Percentiles rank a stretch among this genome's conserved stretches.
phyloP scores from a whole-genome alignment of 1,140 invertebrate species.

The Calliopsis andreniformis region DNA sequence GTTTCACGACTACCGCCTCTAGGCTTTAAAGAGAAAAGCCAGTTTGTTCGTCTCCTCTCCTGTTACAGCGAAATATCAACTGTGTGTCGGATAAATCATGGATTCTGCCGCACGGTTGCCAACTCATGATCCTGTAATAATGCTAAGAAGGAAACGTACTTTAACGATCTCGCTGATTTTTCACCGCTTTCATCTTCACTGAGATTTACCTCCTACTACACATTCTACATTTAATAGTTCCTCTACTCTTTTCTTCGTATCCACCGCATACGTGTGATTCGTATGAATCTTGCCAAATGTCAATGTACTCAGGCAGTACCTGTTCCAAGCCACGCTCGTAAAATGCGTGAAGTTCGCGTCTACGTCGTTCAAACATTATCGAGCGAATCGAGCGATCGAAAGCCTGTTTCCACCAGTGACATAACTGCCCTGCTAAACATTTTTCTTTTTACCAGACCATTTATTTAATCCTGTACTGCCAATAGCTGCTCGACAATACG shows the following conservation, averaged over 20 bases:
- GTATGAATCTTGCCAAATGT: neutral
- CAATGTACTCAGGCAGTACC: neutral
- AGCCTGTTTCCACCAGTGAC: neutral
- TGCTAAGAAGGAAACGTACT: neutral
- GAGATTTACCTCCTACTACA: too few relatives aligned
- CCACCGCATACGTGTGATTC: too few relatives aligned
- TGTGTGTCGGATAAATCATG: neutral
- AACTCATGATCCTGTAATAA: neutral
- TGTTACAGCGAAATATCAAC: neutral
- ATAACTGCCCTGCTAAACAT: neutral
- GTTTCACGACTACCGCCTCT: conserved; percentile 48
- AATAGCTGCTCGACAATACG: neutral
- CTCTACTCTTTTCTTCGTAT: too few relatives aligned
- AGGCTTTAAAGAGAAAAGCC: conserved; percentile 60
- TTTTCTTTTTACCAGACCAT: neutral
- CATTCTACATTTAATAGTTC: too few relatives aligned
- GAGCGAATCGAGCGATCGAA: neutral
- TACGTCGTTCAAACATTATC: neutral
- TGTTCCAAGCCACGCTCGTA: neutral
- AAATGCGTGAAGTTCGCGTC: neutral
- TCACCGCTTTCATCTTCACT: too few relatives aligned
- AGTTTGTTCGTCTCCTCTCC: conserved; percentile 12
- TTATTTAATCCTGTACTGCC: neutral
- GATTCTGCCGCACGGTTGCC: neutral
- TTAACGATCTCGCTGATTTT: too few relatives aligned